A percentile compares a stretch with the other conserved stretches of the same genome.
Evolutionary conservation across 2,113 vertebrate species (phyloP).

Genomic region (Vidua macroura): DNA sequence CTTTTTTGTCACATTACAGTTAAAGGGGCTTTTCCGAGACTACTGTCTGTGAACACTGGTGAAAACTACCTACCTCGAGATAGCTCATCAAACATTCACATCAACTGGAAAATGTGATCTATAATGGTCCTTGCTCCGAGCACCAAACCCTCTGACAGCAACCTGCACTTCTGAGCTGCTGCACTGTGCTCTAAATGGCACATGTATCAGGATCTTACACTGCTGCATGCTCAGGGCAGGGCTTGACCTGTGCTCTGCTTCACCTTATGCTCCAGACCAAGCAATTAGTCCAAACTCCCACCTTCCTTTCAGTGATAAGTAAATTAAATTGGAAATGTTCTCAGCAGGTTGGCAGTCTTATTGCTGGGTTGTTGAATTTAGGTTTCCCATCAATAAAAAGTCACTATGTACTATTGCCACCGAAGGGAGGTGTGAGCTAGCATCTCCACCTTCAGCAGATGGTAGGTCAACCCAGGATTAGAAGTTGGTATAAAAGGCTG

Average conservation of each 20-base stretch:
- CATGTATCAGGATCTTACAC: fast-evolving
- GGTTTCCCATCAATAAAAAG: neutral
- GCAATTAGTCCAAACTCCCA: neutral
- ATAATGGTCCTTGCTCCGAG: neutral
- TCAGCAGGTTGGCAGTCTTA: neutral
- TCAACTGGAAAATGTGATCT: neutral
- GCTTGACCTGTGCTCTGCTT: neutral
- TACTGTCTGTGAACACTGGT: neutral
- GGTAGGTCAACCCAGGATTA: neutral
- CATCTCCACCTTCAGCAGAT: neutral
- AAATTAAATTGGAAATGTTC: neutral
- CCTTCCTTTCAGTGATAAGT: neutral
- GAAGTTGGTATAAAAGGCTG: neutral
- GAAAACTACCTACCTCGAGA: neutral
- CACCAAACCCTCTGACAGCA: neutral
- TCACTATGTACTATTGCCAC: neutral
- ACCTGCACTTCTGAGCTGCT: neutral
- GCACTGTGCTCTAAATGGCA: neutral
- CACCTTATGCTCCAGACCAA: neutral
- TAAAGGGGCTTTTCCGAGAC: neutral
- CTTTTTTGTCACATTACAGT: neutral
- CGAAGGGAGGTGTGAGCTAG: neutral
- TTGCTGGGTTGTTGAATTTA: neutral
- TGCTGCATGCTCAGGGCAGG: neutral
- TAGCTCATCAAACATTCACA: neutral